These are phyloP conservation scores for Maconellicoccus hirsutus DNA, from an alignment of 1,140 invertebrate genomes.

Conservation along the genomic window DNA sequence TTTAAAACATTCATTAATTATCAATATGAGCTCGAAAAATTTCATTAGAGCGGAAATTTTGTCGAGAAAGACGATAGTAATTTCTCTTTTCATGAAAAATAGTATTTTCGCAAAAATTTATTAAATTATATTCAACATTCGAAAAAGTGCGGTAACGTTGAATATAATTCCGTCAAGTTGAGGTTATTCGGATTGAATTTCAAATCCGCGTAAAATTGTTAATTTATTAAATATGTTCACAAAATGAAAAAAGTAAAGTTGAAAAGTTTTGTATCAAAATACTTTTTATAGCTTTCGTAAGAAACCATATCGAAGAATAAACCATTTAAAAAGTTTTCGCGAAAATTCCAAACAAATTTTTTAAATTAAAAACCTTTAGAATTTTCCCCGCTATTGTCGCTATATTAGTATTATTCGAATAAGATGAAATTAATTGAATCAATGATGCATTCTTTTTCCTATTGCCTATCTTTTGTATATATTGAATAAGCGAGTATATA, in stretches of 20 bases:
- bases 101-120: not conserved
- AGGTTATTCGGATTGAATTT: not conserved
- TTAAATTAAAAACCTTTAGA: constrained; percentile 3
- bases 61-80: not conserved
- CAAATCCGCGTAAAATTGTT: not conserved
- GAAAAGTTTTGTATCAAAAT: not conserved
- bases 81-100: not conserved
- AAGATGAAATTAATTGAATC: no score
- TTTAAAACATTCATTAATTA: not conserved
- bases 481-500: no score
- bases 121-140: not conserved
- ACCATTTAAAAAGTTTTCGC: not conserved
- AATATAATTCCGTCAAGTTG: no score
- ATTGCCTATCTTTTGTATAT: no score
- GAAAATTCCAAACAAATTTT: not conserved
- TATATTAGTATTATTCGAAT: not conserved
- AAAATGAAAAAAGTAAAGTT: not conserved
- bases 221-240: not conserved
- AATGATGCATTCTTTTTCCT: no score
- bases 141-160: no score
- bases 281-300: no score
- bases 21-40: not conserved
- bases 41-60: not conserved
- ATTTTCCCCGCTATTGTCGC: not conserved
- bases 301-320: not conserved